phyloP scores from a whole-genome alignment of 2,113 vertebrate genomes.

The Thomomys bottae region DNA sequence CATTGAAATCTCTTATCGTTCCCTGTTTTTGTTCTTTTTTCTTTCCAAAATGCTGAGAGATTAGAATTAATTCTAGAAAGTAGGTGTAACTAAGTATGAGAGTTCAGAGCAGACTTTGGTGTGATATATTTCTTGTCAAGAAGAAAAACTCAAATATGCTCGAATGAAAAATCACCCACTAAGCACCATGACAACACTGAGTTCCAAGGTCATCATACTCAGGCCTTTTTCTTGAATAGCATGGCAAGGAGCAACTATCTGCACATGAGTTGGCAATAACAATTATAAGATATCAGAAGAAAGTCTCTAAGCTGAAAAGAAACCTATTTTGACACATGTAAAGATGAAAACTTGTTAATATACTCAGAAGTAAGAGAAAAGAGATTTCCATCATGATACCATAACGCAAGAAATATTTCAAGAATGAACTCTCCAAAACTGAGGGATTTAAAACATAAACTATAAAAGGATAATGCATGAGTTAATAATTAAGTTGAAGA shows the following conservation, averaged over 20 bases:
- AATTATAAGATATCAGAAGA: not conserved
- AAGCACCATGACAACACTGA: not conserved
- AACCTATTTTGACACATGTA: not conserved
- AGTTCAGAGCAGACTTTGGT: not conserved
- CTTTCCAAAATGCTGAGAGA: not conserved
- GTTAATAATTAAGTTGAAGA: not conserved
- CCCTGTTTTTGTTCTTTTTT: not conserved
- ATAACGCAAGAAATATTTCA: not conserved
- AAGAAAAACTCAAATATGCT: not conserved
- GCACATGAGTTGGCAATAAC: not conserved
- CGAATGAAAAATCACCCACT: not conserved
- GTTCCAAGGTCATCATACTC: not conserved
- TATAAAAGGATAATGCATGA: not conserved
- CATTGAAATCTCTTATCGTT: not conserved
- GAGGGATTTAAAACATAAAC: too few species aligned
- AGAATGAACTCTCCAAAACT: not conserved
- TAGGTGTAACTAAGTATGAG: not conserved
- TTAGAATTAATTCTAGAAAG: not conserved
- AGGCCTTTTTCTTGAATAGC: not conserved
- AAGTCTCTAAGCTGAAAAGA: not conserved
- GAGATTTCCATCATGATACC: not conserved
- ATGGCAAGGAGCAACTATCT: not conserved
- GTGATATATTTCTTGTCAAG: not conserved
- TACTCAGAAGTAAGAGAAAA: not conserved
- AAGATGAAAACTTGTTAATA: not conserved